phyloP scores from a whole-genome alignment of 1,140 invertebrate species.

The Hylaeus volcanicus region DNA sequence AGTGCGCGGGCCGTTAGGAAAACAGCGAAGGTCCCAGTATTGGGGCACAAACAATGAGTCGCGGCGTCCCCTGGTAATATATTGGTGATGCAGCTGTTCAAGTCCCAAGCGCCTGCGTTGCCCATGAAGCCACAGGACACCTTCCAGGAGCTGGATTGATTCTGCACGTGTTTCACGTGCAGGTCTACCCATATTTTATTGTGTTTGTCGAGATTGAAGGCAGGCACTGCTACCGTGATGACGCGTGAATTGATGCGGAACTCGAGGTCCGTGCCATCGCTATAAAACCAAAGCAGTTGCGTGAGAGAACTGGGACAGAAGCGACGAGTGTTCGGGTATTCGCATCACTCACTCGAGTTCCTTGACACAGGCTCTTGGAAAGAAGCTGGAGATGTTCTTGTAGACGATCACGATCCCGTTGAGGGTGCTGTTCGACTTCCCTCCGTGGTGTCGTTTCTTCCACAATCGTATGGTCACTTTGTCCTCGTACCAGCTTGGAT shows the following conservation, averaged over 20 bases:
- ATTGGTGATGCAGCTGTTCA: slow-evolving; percentile 80
- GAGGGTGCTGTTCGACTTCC: slow-evolving; percentile 61
- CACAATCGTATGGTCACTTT: slow-evolving; percentile 75
- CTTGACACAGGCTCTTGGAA: slow-evolving; percentile 79
- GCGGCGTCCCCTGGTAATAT: slow-evolving; percentile 77
- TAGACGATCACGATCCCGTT: slow-evolving; percentile 80
- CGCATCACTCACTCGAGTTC: slow-evolving; percentile 79
- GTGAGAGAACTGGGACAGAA: neutral
- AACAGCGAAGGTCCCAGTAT: slow-evolving; percentile 82
- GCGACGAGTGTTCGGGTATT: no score
- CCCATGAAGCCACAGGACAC: slow-evolving; percentile 80
- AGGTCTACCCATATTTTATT: slow-evolving; percentile 76
- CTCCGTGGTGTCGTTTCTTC: slow-evolving; percentile 60
- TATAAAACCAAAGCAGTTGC: slow-evolving; percentile 58
- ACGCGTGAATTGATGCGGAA: slow-evolving; percentile 85
- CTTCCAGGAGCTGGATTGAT: slow-evolving; percentile 78
- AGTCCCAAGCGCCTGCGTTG: slow-evolving; percentile 79
- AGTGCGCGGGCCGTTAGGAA: slow-evolving; percentile 81
- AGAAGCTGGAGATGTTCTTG: slow-evolving; percentile 80
- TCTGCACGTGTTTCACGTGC: slow-evolving; percentile 72
- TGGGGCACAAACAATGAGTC: slow-evolving; percentile 83
- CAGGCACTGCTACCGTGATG: slow-evolving; percentile 79
- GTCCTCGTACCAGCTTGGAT: slow-evolving; percentile 79
- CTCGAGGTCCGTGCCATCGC: slow-evolving; percentile 84
- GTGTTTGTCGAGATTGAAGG: slow-evolving; percentile 60